These are phyloP conservation scores for Ctena decussata DNA, from an alignment of 2,888 invertebrate genomes.

Conservation along the genomic window DNA sequence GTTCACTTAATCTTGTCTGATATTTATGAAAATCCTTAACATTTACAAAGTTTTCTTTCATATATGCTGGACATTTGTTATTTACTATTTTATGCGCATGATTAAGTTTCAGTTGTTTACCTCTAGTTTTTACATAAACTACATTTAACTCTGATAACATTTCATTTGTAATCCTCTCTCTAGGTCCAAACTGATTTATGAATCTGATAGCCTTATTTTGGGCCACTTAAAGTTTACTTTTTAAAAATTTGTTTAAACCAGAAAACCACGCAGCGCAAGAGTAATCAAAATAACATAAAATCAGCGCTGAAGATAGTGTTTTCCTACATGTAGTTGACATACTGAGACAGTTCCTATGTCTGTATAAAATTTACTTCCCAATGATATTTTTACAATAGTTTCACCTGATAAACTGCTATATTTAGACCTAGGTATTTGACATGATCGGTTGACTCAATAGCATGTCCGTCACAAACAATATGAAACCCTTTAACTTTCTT, in stretches of 20 bases:
- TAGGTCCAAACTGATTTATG: too few relatives aligned
- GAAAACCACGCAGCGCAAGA: not conserved
- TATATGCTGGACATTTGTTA: too few relatives aligned
- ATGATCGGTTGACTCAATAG: not conserved
- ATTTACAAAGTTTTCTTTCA: too few relatives aligned
- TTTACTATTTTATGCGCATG: too few relatives aligned
- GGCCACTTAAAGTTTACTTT: not conserved
- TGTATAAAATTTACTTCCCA: not conserved
- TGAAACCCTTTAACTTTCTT: not conserved
- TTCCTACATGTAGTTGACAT: not conserved
- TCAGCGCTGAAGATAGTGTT: not conserved
- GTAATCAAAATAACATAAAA: not conserved
- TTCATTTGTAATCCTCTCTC: too few relatives aligned
- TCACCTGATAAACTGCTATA: not conserved
- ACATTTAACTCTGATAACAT: too few relatives aligned
- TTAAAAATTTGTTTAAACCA: not conserved
- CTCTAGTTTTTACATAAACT: too few relatives aligned
- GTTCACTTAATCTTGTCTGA: too few relatives aligned
- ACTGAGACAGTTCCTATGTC: not conserved
- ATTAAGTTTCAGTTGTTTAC: too few relatives aligned
- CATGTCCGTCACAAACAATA: not conserved
- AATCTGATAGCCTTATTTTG: not conserved
- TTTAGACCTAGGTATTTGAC: not conserved
- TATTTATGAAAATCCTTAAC: too few relatives aligned
- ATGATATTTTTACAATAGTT: not conserved